Evolutionary conservation across 2,888 invertebrate species (phyloP).

Genomic region (Hemithea aestivaria): DNA sequence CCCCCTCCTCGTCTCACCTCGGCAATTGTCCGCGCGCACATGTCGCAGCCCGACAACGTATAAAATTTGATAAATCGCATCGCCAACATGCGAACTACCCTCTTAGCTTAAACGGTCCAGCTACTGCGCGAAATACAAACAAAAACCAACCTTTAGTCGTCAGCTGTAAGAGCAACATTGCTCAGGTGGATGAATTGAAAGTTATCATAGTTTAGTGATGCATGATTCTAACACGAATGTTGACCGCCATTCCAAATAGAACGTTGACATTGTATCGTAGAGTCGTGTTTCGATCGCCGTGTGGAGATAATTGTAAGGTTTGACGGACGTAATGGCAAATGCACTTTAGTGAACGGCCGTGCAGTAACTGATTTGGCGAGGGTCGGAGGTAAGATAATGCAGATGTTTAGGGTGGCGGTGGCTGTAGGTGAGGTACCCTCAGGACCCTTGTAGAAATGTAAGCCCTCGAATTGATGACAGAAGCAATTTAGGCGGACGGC

Average conservation of each 20-base stretch:
- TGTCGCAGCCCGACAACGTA: conserved; percentile 68
- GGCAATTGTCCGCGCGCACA: conserved; percentile 72
- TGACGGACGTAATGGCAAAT: conserved; percentile 65
- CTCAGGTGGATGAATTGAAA: conserved; percentile 32
- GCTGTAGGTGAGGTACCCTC: conserved; percentile 38
- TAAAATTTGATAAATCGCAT: conserved; percentile 78
- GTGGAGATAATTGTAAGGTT: conserved; percentile 55
- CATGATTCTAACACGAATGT: conserved; percentile 30
- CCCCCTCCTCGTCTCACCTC: conserved; percentile 40
- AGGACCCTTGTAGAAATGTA: conserved; percentile 29
- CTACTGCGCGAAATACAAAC: conserved; percentile 9
- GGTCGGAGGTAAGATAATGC: conserved; percentile 74
- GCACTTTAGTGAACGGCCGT: conserved; percentile 72
- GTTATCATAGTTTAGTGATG: conserved; percentile 59
- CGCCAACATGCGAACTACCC: conserved; percentile 77
- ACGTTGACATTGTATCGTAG: conserved; percentile 24
- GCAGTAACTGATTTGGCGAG: conserved; percentile 65
- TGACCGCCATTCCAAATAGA: conserved; percentile 20
- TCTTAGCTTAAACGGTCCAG: conserved; percentile 71
- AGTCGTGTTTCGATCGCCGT: conserved; percentile 30
- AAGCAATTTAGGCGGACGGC: conserved; percentile 61
- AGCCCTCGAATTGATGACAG: conserved; percentile 60
- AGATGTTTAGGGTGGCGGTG: conserved; percentile 59
- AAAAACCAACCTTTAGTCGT: conserved; percentile 32
- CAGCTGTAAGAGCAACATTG: conserved; percentile 27